A percentile compares a stretch with the other conserved stretches of the same genome.
Conservation (phyloP, 2,888 invertebrate species). For the Amblyjoppa fuscipennis region DNA sequence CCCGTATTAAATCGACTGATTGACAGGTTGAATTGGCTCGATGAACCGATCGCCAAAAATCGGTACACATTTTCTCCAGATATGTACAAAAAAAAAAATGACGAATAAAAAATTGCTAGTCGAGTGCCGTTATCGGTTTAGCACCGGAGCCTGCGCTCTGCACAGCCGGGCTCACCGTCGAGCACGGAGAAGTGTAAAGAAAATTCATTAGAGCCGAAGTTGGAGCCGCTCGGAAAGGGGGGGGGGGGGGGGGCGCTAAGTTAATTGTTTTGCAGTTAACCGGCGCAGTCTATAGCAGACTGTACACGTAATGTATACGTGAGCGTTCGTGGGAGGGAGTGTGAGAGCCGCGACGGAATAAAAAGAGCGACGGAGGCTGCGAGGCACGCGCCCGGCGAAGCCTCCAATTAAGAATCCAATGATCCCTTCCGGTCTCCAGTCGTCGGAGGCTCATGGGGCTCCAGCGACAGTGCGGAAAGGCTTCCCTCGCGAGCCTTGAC, state of each 20-base stretch:
- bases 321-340: conserved; percentile 29
- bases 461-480: conserved; percentile 62
- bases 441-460: conserved; percentile 54
- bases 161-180: conserved; percentile 40
- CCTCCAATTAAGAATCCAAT: conserved; percentile 69
- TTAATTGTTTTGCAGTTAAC: conserved; percentile 72
- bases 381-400: conserved; percentile 42
- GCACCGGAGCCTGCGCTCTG: conserved; percentile 8
- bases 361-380: conserved; percentile 51
- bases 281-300: conserved; percentile 24
- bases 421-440: conserved; percentile 64
- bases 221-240: conserved; percentile 55
- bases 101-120: too few species aligned
- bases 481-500: conserved; percentile 54
- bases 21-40: too few species aligned
- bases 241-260: conserved; percentile 18
- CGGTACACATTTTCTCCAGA: too few species aligned
- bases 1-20: too few species aligned
- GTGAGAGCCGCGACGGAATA: conserved; percentile 20
- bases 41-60: too few species aligned
- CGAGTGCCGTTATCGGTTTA: not conserved
- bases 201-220: conserved; percentile 74
- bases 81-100: too few species aligned
- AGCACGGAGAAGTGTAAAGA: conserved; percentile 64
- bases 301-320: not conserved